Conservation (phyloP, 2,113 vertebrate genomes). For the Barbus barbus region DNA sequence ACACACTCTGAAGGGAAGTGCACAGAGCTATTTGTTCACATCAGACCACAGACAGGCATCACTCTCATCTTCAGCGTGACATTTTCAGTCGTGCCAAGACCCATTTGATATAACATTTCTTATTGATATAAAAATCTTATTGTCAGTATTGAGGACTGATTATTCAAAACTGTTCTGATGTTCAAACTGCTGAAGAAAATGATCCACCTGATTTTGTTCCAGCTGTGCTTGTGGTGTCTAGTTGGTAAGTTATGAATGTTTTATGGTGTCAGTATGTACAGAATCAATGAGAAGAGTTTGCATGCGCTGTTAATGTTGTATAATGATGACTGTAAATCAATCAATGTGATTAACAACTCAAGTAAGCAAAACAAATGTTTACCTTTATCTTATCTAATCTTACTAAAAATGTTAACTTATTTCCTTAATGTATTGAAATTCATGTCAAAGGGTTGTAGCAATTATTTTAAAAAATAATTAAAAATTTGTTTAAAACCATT, state of each 20-base stretch:
- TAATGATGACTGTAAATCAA: background rate
- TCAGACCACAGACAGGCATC: background rate
- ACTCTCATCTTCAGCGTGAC: background rate
- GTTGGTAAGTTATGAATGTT: background rate
- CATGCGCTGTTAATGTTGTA: background rate
- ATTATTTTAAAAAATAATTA: no score
- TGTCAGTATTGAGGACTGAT: background rate
- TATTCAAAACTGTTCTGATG: background rate
- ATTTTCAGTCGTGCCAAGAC: background rate
- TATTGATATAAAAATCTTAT: no score
- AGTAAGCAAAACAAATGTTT: background rate
- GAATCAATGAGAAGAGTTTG: background rate
- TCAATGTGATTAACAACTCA: background rate
- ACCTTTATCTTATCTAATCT: background rate
- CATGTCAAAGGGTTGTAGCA: background rate
- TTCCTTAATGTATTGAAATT: background rate
- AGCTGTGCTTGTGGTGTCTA: no score
- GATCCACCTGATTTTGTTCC: background rate
- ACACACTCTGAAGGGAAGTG: background rate
- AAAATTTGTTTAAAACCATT: background rate
- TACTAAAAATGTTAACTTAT: background rate
- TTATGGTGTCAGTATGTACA: background rate
- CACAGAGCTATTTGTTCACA: no score
- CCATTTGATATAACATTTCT: background rate
- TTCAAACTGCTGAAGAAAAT: background rate